Conservation (phyloP, 2,797 vertebrate genomes). For the Muraenolepis orangiensis region DNA sequence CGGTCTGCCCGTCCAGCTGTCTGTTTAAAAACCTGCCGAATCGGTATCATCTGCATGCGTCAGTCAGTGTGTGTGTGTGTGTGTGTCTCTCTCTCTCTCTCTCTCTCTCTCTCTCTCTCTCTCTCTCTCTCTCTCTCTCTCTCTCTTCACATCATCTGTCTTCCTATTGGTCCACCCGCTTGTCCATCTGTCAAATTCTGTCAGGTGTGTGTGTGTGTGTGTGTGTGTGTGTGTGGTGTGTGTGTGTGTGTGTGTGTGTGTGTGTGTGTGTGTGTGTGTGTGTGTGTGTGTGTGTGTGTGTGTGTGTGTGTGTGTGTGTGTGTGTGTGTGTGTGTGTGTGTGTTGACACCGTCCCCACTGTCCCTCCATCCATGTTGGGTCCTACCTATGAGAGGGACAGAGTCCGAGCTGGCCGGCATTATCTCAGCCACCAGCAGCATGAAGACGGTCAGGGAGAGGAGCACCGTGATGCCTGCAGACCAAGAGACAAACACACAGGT, state of each 20-base stretch:
- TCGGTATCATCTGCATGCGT: not conserved
- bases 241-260: too few relatives aligned
- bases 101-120: not conserved
- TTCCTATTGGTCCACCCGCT: not conserved
- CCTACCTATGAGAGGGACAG: constrained; percentile 88
- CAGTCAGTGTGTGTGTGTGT: not conserved
- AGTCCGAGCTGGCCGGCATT: constrained; percentile 93
- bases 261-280: too few relatives aligned
- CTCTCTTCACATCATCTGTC: too few relatives aligned
- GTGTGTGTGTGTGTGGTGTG: too few relatives aligned
- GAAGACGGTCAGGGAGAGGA: constrained; percentile 90
- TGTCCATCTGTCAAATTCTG: not conserved
- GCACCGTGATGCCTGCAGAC: constrained; percentile 84
- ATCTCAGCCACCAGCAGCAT: constrained; percentile 93
- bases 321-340: too few relatives aligned
- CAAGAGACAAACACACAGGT: constrained; percentile 12
- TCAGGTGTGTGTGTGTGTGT: too few relatives aligned
- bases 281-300: too few relatives aligned
- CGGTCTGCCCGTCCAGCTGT: not conserved
- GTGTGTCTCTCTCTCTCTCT: not conserved
- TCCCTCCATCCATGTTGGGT: not conserved
- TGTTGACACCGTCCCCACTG: too few relatives aligned
- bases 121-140: not conserved
- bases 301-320: too few relatives aligned
- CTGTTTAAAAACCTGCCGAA: not conserved